phyloP scores from a whole-genome alignment of 2,797 vertebrate genomes.

The Phrynocephalus vlangalii region DNA sequence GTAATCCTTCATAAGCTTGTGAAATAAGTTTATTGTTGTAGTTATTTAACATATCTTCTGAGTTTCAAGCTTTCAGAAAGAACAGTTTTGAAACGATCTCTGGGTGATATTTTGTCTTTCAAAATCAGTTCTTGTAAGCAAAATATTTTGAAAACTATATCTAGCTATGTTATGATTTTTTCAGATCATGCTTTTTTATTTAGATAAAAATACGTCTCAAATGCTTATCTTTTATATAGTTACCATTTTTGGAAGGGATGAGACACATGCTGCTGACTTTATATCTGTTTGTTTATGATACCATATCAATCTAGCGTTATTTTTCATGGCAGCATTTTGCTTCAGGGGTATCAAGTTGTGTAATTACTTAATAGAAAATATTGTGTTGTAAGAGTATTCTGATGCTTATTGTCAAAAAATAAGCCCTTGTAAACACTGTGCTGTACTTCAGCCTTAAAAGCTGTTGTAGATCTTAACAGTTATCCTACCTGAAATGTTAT shows the following conservation, averaged over 20 bases:
- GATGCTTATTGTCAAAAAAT: too few species aligned
- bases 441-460: too few species aligned
- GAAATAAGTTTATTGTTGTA: conserved; percentile 65
- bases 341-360: not conserved
- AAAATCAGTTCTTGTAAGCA: conserved; percentile 53
- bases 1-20: conserved; percentile 57
- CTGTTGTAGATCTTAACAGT: too few species aligned
- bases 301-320: not conserved
- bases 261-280: not conserved
- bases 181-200: not conserved
- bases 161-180: not conserved
- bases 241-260: not conserved
- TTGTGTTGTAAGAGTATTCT: not conserved
- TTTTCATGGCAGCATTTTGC: not conserved
- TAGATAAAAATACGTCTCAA: conserved; percentile 14
- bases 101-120: conserved; percentile 59
- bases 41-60: conserved; percentile 65
- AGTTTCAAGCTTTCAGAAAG: conserved; percentile 67
- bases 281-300: not conserved
- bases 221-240: not conserved
- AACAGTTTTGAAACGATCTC: conserved; percentile 66
- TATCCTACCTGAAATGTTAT: too few species aligned
- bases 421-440: too few species aligned
- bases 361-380: not conserved
- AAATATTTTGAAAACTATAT: conserved; percentile 13